Percentiles rank a stretch among this genome's conserved stretches.
These are phyloP conservation scores for Ochlodes sylvanus DNA, from an alignment of 2,888 invertebrate species.

Conservation along the genomic window DNA sequence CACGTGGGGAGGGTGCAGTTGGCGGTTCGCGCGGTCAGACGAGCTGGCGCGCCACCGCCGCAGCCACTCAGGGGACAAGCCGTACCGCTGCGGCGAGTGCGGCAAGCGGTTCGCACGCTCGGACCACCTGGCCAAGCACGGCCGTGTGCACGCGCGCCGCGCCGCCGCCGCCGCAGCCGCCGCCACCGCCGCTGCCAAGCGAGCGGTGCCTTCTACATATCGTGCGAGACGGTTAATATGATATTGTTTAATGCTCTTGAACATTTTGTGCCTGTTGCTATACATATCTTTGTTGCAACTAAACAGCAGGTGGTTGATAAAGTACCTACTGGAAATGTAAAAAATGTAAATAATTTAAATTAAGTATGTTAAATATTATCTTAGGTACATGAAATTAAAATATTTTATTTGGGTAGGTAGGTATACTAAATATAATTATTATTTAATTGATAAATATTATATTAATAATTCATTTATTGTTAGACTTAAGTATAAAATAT, in stretches of 20 bases:
- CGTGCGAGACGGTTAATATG: slow-evolving; percentile 44
- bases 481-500: too few relatives aligned
- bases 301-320: neutral
- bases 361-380: too few relatives aligned
- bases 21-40: slow-evolving; percentile 97
- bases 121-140: slow-evolving; percentile 97
- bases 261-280: neutral
- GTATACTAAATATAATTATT: too few relatives aligned
- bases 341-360: neutral
- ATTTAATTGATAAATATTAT: too few relatives aligned
- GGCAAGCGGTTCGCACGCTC: slow-evolving; percentile 96
- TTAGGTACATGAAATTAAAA: too few relatives aligned
- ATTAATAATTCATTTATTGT: too few relatives aligned
- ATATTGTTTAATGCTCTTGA: neutral
- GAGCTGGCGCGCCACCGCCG: slow-evolving; percentile 96
- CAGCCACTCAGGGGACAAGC: slow-evolving; percentile 98
- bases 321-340: slow-evolving; percentile 1
- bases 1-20: slow-evolving; percentile 92
- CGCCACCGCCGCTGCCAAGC: slow-evolving; percentile 55
- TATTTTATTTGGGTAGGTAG: too few relatives aligned
- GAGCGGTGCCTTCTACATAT: slow-evolving; percentile 49
- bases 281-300: neutral
- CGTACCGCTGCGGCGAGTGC: slow-evolving; percentile 95
- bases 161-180: slow-evolving; percentile 69
- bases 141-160: slow-evolving; percentile 91